These are phyloP conservation scores for Festucalex cinctus DNA, from an alignment of 2,113 vertebrate genomes.

Conservation along the genomic window DNA sequence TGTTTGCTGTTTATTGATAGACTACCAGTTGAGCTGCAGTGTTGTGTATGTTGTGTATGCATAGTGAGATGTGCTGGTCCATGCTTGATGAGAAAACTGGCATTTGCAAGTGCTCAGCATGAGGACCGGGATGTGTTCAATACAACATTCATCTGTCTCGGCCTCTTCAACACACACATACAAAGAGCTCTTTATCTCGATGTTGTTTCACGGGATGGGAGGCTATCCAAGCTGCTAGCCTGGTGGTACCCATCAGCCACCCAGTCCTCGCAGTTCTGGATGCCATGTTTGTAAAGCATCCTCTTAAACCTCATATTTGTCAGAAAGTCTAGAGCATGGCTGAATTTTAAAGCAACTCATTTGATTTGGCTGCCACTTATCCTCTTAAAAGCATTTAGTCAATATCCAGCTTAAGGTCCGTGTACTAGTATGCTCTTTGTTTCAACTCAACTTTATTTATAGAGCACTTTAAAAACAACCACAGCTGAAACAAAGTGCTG, in stretches of 20 bases:
- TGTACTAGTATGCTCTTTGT: not conserved
- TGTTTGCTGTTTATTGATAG: not conserved
- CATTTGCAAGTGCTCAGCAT: conserved; percentile 54
- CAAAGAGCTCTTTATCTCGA: conserved; percentile 71
- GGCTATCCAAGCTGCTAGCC: conserved; percentile 49
- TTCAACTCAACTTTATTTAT: not conserved
- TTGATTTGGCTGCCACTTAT: conserved; percentile 32
- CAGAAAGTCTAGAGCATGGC: not conserved
- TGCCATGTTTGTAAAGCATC: not conserved
- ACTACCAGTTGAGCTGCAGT: not conserved
- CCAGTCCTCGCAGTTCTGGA: conserved; percentile 4
- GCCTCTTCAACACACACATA: conserved; percentile 37
- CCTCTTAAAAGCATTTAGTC: conserved; percentile 21
- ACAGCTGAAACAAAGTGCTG: not conserved
- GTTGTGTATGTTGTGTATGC: conserved; percentile 6
- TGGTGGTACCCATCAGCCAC: conserved; percentile 37
- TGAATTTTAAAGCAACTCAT: conserved; percentile 6
- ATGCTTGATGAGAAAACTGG: conserved; percentile 35
- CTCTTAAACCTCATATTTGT: not conserved
- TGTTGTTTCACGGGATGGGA: conserved; percentile 62
- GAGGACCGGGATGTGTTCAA: conserved; percentile 55
- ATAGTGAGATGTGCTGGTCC: not conserved
- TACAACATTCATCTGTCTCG: conserved; percentile 59
- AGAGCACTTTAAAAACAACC: not conserved
- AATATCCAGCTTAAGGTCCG: not conserved